Evolutionary conservation across 2,113 vertebrate genomes (phyloP), one percentile per base, ranked within the genome.

Genomic region (Dicentrarchus labrax): DNA sequence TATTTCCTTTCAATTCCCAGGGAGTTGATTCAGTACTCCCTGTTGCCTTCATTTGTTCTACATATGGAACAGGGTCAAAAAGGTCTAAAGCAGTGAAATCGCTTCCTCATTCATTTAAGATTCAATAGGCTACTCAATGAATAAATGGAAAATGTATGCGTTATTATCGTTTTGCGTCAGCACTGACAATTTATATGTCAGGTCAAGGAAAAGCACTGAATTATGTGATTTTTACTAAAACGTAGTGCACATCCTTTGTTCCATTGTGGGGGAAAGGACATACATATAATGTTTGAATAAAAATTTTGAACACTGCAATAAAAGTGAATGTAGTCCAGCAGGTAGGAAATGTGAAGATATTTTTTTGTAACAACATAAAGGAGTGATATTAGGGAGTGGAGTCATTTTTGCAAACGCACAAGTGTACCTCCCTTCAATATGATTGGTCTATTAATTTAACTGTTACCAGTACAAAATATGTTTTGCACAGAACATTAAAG

Each of bases 141-240:
- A 45, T 30, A 43, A 69, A 9, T 73, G 64, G 70, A 45, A 70
- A 24, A 48, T 59, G 64, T 68, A 0, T 83, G 8, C 1, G 7
- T 43, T 16, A 60, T 59, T 53, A 7, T 53, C 10, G 22, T 41
- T 5, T 36, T 71, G 43, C 0, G 10, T 78, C 57, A 24, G 10
- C 38, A 1, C 19, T 47, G 39, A 72, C 72, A 74, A 77, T 72
- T 72, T 38, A 50, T 5, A 64, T 51, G 19, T 84, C 47, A 59
- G 54, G 68, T 61, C 15, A n/a, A 60, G 50, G n/a, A 41, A 56
- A 51, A 76, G 19, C 59, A 41, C 16, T 38, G 12, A 22, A 76
- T 30, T 45, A 53, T 48, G 43, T 19, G 43, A n/a, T 30, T 45
- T 77, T 67, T 78, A 2, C 5, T 6, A 43, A 59, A 45, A 12